Percentiles rank a stretch among this genome's conserved stretches.
These are phyloP conservation scores for Macrobrachium rosenbergii DNA, from an alignment of 1,140 invertebrate species.

Conservation along the genomic window DNA sequence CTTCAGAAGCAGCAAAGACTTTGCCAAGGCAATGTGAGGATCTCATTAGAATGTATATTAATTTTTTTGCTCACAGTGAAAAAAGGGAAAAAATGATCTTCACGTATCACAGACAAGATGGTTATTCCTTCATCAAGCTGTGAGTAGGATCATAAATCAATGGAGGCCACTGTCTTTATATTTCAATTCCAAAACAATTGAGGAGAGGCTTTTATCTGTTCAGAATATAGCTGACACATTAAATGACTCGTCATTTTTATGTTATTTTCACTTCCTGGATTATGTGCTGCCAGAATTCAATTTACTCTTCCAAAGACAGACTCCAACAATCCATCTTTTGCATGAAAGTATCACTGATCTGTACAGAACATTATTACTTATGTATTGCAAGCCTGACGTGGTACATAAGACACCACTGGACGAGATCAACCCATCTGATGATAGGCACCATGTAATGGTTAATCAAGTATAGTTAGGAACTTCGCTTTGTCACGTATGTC, in stretches of 20 bases:
- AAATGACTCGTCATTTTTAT: not conserved
- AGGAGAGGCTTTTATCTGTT: not conserved
- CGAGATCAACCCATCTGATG: not conserved
- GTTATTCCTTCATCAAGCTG: constrained; percentile 1
- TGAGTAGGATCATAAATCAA: constrained; percentile 8
- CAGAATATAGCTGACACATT: not conserved
- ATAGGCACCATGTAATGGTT: not conserved
- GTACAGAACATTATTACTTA: not conserved
- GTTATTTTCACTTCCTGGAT: not conserved
- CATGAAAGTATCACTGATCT: not conserved
- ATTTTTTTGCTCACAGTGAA: constrained; percentile 8
- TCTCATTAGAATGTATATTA: not conserved
- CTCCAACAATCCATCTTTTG: not conserved
- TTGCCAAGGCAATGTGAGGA: no score
- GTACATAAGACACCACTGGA: not conserved
- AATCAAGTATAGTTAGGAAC: not conserved
- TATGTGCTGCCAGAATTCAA: constrained; percentile 5
- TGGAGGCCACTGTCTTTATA: not conserved
- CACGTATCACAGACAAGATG: constrained; percentile 15
- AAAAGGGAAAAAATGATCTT: constrained; percentile 11
- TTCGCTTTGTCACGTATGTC: no score
- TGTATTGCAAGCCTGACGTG: not conserved
- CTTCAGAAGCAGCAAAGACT: no score
- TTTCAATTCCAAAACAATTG: not conserved
- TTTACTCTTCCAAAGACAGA: not conserved